Percentiles rank a stretch among this genome's conserved stretches.
phyloP scores from a whole-genome alignment of 2,113 vertebrate genomes.

The Pipa parva region DNA sequence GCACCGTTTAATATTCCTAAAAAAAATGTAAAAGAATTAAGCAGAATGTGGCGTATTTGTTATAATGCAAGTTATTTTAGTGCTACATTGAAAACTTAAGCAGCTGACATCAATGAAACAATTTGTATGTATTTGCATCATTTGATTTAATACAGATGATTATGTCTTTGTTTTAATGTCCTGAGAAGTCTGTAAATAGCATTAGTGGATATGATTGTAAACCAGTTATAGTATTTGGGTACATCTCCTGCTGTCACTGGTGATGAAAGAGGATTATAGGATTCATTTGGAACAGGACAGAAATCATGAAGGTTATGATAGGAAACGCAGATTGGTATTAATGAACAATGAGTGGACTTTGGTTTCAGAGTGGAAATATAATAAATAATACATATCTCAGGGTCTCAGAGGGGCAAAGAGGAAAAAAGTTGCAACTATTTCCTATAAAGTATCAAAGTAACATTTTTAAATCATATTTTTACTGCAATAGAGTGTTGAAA shows the following conservation, averaged over 20 bases:
- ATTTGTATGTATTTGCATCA: too few relatives aligned
- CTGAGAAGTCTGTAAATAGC: slow-evolving; percentile 22
- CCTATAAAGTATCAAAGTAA: too few relatives aligned
- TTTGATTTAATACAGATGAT: slow-evolving; percentile 12
- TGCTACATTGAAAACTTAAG: slow-evolving; percentile 18
- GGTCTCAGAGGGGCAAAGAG: too few relatives aligned
- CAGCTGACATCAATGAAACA: slow-evolving; percentile 11
- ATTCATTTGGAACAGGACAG: slow-evolving; percentile 1
- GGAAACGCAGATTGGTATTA: slow-evolving; percentile 4
- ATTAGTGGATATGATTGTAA: slow-evolving; percentile 10
- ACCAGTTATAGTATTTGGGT: slow-evolving; percentile 33
- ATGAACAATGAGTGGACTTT: slow-evolving; percentile 4
- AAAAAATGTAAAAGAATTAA: too few relatives aligned
- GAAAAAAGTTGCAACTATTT: too few relatives aligned
- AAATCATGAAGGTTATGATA: slow-evolving; percentile 1
- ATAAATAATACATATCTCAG: too few relatives aligned
- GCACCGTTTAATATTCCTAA: too few relatives aligned
- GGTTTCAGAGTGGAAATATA: too few relatives aligned
- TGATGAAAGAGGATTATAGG: slow-evolving; percentile 13
- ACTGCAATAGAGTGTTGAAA: too few relatives aligned
- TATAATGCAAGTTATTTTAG: background rate
- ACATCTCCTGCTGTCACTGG: background rate
- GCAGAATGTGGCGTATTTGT: background rate
- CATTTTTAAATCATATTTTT: too few relatives aligned
- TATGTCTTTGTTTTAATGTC: slow-evolving; percentile 2